phyloP scores from a whole-genome alignment of 2,888 invertebrate species.

The Conus canariensis region DNA sequence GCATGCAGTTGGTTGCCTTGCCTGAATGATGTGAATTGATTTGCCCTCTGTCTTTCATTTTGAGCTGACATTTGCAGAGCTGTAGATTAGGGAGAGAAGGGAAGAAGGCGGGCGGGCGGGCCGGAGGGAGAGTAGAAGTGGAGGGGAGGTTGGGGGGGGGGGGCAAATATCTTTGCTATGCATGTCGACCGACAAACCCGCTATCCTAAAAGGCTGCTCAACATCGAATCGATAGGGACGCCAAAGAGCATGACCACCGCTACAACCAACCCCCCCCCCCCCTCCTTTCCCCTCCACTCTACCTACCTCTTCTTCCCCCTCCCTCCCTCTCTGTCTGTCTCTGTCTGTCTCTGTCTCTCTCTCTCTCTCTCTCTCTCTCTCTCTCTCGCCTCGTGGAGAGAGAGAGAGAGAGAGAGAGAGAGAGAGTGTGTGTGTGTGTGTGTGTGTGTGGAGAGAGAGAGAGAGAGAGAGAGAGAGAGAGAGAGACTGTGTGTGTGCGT shows the following conservation, averaged over 20 bases:
- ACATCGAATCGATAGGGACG: neutral
- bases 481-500: too few relatives aligned
- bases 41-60: neutral
- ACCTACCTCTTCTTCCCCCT: neutral
- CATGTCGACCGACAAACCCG: neutral
- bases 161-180: neutral
- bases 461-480: too few relatives aligned
- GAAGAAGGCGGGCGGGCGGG: too few relatives aligned
- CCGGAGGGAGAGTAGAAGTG: too few relatives aligned
- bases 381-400: neutral
- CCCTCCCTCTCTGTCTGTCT: neutral
- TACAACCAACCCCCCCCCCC: neutral
- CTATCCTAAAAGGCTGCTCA: too few relatives aligned
- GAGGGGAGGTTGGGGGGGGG: neutral
- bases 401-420: too few relatives aligned
- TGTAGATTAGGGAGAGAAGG: neutral
- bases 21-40: neutral
- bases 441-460: too few relatives aligned
- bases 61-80: neutral
- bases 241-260: too few relatives aligned
- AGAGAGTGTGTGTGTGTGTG: too few relatives aligned
- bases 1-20: too few relatives aligned
- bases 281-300: neutral
- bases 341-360: neutral
- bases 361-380: constrained; percentile 23